These are phyloP conservation scores for Platalea minor DNA, from an alignment of 2,797 vertebrate genomes.

Conservation along the genomic window DNA sequence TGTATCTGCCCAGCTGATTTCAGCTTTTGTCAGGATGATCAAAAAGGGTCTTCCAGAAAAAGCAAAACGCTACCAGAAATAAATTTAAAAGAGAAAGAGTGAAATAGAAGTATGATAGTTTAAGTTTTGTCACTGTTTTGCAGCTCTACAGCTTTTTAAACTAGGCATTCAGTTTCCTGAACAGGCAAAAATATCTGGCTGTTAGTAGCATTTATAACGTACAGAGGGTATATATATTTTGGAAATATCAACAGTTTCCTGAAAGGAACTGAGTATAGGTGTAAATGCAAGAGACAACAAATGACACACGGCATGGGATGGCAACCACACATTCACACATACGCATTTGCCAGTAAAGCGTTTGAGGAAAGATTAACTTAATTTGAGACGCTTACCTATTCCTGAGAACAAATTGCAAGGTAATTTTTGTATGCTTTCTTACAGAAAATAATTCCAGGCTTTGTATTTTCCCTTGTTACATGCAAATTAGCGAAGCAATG, in stretches of 20 bases:
- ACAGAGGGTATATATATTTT: neutral
- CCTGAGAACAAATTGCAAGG: neutral
- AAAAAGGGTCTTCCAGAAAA: neutral
- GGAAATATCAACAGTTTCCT: neutral
- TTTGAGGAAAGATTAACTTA: neutral
- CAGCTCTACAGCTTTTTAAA: neutral
- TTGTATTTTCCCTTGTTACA: neutral
- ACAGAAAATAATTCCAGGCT: neutral
- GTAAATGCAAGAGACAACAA: neutral
- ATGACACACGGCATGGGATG: neutral
- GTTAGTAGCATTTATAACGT: neutral
- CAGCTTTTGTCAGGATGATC: neutral
- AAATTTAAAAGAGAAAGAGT: neutral
- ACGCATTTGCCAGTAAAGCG: neutral
- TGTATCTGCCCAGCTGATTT: neutral
- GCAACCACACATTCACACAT: neutral
- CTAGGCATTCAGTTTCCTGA: neutral
- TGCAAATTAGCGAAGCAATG: accelerated
- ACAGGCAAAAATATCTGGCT: neutral
- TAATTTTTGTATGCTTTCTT: neutral
- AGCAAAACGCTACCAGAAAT: neutral
- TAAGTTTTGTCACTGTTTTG: neutral
- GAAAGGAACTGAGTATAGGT: neutral
- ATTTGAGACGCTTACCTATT: neutral
- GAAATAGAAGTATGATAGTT: neutral